Evolutionary conservation across 92 coral and sea anemone genomes (phyloP).

Genomic region (Umimayanthus kanabou): DNA sequence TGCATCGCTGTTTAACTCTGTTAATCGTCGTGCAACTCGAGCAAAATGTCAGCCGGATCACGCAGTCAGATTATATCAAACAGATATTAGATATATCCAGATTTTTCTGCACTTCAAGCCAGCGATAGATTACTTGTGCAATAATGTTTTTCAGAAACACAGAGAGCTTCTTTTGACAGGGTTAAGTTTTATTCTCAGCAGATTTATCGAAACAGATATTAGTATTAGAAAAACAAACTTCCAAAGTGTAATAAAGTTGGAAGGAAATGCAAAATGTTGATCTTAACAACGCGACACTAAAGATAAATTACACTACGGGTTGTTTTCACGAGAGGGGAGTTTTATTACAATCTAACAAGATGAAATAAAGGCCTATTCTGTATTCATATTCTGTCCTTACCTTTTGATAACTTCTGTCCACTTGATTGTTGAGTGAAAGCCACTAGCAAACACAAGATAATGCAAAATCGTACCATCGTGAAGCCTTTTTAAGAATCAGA

Average conservation of each 20-base stretch:
- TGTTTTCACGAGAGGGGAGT: not conserved
- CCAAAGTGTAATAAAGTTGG: no score
- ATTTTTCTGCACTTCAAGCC: not conserved
- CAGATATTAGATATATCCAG: no score
- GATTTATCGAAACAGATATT: not conserved
- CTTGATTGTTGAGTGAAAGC: not conserved
- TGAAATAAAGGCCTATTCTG: not conserved
- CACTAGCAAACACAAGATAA: constrained; percentile 6
- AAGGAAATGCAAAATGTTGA: no score
- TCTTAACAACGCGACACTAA: not conserved
- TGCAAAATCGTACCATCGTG: constrained; percentile 18
- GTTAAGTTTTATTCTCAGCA: no score
- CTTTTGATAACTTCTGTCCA: constrained; percentile 4
- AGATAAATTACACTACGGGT: not conserved
- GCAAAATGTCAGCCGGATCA: no score
- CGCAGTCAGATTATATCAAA: no score
- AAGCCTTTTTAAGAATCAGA: not conserved
- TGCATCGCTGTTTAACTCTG: no score
- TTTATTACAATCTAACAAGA: not conserved
- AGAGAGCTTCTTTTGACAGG: not conserved
- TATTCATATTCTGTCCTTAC: not conserved
- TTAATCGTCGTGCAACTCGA: no score
- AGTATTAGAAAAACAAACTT: not conserved
- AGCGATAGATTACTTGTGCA: not conserved
- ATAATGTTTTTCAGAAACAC: not conserved